These are phyloP conservation scores for Bugula neritina DNA, from an alignment of 2,888 invertebrate genomes.

Conservation along the genomic window DNA sequence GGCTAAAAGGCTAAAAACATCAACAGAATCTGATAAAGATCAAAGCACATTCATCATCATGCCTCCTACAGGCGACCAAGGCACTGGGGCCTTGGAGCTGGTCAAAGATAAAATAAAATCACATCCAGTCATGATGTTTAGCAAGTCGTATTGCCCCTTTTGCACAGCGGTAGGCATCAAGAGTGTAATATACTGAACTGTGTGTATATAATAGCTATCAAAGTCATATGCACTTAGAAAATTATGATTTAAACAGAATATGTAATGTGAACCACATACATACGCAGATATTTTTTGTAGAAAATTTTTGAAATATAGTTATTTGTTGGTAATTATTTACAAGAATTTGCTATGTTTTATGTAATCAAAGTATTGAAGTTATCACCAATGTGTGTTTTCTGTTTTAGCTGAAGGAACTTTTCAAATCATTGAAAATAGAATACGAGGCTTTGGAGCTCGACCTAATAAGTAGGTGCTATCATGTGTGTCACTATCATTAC, in stretches of 20 bases:
- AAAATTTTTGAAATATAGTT: too few relatives aligned
- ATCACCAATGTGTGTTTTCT: too few relatives aligned
- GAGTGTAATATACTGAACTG: too few relatives aligned
- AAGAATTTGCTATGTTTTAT: too few relatives aligned
- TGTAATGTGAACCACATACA: too few relatives aligned
- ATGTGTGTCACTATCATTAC: background rate
- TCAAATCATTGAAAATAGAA: slow-evolving; percentile 48
- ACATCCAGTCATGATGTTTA: slow-evolving; percentile 56
- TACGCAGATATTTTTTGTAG: too few relatives aligned
- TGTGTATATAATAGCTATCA: too few relatives aligned
- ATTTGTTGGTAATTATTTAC: too few relatives aligned
- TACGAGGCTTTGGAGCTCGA: slow-evolving; percentile 55
- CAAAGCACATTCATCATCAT: background rate
- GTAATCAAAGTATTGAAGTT: too few relatives aligned
- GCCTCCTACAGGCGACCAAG: slow-evolving; percentile 22
- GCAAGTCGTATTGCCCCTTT: slow-evolving; percentile 57
- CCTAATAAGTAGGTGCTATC: slow-evolving; percentile 42
- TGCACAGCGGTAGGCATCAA: slow-evolving; percentile 55
- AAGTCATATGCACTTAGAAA: too few relatives aligned
- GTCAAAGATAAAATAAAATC: slow-evolving; percentile 44
- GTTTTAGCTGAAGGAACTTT: slow-evolving; percentile 55
- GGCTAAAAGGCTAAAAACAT: background rate
- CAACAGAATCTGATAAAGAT: slow-evolving; percentile 13
- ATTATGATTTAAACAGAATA: too few relatives aligned
- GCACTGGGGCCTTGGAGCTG: slow-evolving; percentile 29